Base-by-base conservation (phyloP, 2,888 invertebrate species). In the Tinea pellionella region DNA sequence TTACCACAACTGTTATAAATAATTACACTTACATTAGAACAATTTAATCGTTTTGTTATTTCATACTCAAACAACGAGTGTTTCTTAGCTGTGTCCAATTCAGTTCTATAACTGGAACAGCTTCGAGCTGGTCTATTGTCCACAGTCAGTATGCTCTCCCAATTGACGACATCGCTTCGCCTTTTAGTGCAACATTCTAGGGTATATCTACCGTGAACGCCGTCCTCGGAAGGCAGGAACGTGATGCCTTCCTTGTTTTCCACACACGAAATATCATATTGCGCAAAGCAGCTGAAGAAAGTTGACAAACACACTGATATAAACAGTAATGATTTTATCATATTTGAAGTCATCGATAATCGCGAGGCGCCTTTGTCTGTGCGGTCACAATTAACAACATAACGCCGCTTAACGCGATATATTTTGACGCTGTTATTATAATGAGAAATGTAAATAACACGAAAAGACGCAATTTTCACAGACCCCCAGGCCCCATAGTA, bases 141-240 rank as follows among this genome's bases (percentile, higher is more conserved):
- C 32, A 57, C 57, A 7, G 32, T 57, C 32, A 57, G 16, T 7
- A 16, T 29, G 32, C 30, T 32, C 1, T 60, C 51, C 79, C 80
- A 80, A 1, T 43, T 13, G 0, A 63, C 68, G 8, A 64, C 61
- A 0, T 64, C 63, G 1, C 63, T 63, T 9, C 65, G 63, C 1
- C 63, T 64, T 2, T 60, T 15, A 0, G 69, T 69, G 62, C 82
- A 82, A 64, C 73, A 71, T 57, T 74, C 67, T 2, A 73, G 66
- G 2, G 62, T 66, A 63, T 80, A 81, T 6, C 80, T 69, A n/a
- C 76, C 80, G 2, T 24, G 51, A 0, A 74, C 67, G 0, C 67
- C 66, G 51, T 72, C 73, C 0, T 43, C 13, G 0, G 70, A 65
- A 0, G 70, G 70, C 32, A 61, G 64, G 29, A 78, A 68, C 8